Conservation (phyloP, 1,140 invertebrate genomes). For the Nebria ingens region DNA sequence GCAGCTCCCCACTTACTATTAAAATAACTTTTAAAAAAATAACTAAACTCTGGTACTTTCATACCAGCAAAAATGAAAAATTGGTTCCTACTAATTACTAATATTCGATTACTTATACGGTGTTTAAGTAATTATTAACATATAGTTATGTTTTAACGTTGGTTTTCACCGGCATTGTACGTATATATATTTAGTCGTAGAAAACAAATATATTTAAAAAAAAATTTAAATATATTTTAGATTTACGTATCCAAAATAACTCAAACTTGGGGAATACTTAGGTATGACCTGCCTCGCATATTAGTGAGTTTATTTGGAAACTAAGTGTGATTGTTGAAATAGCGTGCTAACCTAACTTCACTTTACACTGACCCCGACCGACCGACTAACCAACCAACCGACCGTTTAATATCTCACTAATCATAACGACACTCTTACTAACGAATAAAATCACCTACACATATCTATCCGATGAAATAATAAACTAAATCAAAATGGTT, state of each 20-base stretch:
- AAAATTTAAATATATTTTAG: constrained; percentile 39
- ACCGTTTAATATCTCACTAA: too few species aligned
- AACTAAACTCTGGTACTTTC: constrained; percentile 15
- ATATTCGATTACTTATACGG: constrained; percentile 32
- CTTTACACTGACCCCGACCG: background rate
- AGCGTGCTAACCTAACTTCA: constrained; percentile 24
- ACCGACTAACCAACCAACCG: too few species aligned
- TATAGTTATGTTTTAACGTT: constrained; percentile 37
- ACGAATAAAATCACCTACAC: too few species aligned
- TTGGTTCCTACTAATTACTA: constrained; percentile 42
- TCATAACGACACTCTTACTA: too few species aligned
- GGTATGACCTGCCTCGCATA: constrained; percentile 54
- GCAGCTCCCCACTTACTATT: constrained; percentile 33
- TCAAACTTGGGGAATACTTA: constrained; percentile 53
- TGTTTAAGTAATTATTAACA: constrained; percentile 34
- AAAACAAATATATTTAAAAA: constrained; percentile 34
- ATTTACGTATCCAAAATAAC: constrained; percentile 56
- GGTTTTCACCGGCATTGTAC: constrained; percentile 34
- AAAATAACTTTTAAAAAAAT: constrained; percentile 12
- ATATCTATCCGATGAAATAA: too few species aligned
- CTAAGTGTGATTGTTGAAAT: constrained; percentile 54
- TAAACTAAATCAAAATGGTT: too few species aligned
- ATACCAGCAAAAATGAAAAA: constrained; percentile 31
- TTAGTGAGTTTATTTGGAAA: constrained; percentile 60
- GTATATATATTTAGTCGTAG: constrained; percentile 35